Evolutionary conservation across 1,140 invertebrate species (phyloP), one percentile per base, ranked within the genome.

Genomic region (Drosophila erecta): DNA sequence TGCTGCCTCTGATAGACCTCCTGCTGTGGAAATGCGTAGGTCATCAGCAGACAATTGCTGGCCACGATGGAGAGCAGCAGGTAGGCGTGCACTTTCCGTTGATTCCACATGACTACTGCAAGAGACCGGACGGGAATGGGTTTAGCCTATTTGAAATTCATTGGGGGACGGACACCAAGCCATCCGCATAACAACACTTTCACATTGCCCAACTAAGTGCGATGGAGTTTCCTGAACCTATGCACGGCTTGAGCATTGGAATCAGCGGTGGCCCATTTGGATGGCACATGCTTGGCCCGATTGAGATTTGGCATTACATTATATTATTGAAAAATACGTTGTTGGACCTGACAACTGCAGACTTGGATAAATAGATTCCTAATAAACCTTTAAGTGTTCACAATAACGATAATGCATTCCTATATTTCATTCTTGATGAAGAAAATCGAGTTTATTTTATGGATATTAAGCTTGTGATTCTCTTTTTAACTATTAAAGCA

Each of bases 31-130:
- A 91, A 93, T 55, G 93, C 93, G 37, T 93, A 89, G 33, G 93
- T 93, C 56, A 91, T 91, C 51, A 93, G 81, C 41, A 93, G 77
- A 35, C 91, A 92, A 77, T 93, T 93, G 81, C 90, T 93, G 41
- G 92, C 73, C 53, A 94, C 81, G 51, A 94, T 92, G 37, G 79
- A 81, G 46, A 93, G 86, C 43, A 93, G 75, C 20, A 91, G 67
- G 91, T 92, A 94, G 59, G 93, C 93, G 71, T 91, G 81, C 4
- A 92, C 54, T 90, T 92, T 89, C 50, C 84, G 78, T 89, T 92
- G 90, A 77, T 90, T 90, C 76, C 92, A 83, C 93, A 93, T 93
- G 64, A 62, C 27, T 90, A 76, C 61, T 79, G 61, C 57, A 80
- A 87, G 50, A 50, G 7, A 43, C 27, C 53, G 35, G 15, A 22